phyloP scores from a whole-genome alignment of 2,888 invertebrate genomes.

The Tenthredo scrophulariae region DNA sequence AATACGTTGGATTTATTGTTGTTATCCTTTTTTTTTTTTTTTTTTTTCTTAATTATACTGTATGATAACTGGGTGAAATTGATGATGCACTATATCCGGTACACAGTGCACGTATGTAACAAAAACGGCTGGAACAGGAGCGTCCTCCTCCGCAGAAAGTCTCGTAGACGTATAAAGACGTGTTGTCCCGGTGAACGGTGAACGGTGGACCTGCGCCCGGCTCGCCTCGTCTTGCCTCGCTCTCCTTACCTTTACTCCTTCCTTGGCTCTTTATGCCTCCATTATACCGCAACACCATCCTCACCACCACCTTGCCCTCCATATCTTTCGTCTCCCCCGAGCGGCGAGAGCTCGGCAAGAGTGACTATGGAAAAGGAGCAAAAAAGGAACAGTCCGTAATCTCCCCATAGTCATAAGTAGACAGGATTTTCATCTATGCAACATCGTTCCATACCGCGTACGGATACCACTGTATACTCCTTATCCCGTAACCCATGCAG shows the following conservation, averaged over 20 bases:
- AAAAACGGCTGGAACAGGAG: background rate
- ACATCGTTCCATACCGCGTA: background rate
- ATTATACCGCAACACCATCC: constrained; percentile 22
- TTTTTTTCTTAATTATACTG: background rate
- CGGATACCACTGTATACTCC: background rate
- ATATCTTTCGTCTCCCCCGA: background rate
- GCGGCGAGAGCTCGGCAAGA: background rate
- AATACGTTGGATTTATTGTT: background rate
- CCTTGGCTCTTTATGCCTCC: constrained; percentile 44
- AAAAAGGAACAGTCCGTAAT: background rate
- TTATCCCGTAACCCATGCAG: background rate
- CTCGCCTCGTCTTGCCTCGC: background rate
- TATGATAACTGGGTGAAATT: background rate
- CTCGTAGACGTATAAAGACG: constrained; percentile 34
- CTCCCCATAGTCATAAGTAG: background rate
- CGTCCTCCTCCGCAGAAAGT: constrained; percentile 15
- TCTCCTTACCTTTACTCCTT: constrained; percentile 46
- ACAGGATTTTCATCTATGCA: background rate
- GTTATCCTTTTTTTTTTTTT: background rate
- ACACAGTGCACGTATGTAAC: background rate
- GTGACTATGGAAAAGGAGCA: background rate
- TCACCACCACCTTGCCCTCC: constrained; percentile 15
- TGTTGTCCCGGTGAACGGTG: constrained; percentile 45
- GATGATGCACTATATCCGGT: background rate
- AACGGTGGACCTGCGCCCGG: constrained; percentile 41